These are phyloP conservation scores for Nudaria mundana DNA, from an alignment of 2,888 invertebrate species.

Conservation along the genomic window DNA sequence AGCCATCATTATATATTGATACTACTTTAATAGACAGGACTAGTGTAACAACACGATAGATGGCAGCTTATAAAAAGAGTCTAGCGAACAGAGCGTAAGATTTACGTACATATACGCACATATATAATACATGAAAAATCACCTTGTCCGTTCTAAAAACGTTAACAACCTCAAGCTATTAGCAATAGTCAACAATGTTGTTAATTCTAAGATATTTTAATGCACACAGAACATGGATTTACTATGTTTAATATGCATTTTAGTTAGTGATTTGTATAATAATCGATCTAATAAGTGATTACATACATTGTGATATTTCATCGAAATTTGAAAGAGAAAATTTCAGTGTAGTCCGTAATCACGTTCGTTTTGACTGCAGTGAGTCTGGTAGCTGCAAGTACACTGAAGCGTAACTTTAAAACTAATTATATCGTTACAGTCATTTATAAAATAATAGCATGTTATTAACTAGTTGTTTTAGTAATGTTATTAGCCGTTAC, in stretches of 20 bases:
- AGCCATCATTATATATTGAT: constrained; percentile 82
- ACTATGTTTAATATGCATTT: constrained; percentile 57
- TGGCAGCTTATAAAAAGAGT: constrained; percentile 76
- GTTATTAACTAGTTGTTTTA: neutral
- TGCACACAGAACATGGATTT: constrained; percentile 72
- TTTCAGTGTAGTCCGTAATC: no score
- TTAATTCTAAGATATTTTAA: constrained; percentile 74
- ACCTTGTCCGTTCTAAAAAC: constrained; percentile 78
- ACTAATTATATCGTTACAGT: neutral
- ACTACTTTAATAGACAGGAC: constrained; percentile 79
- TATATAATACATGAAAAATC: constrained; percentile 75
- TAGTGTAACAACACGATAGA: constrained; percentile 75
- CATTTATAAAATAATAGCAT: neutral
- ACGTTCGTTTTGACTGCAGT: no score
- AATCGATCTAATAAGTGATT: constrained; percentile 32
- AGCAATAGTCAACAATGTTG: constrained; percentile 82
- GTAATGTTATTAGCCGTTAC: neutral
- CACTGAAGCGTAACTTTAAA: constrained; percentile 11
- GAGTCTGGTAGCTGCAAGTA: constrained; percentile 8
- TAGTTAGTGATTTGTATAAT: constrained; percentile 31
- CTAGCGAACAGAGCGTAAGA: constrained; percentile 75
- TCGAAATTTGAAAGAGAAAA: constrained; percentile 32
- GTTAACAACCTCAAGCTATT: constrained; percentile 81
- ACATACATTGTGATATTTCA: constrained; percentile 32
- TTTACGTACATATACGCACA: constrained; percentile 29